These are phyloP conservation scores for Halcyon malimbica DNA, from an alignment of 2,113 vertebrate species.

Conservation along the genomic window DNA sequence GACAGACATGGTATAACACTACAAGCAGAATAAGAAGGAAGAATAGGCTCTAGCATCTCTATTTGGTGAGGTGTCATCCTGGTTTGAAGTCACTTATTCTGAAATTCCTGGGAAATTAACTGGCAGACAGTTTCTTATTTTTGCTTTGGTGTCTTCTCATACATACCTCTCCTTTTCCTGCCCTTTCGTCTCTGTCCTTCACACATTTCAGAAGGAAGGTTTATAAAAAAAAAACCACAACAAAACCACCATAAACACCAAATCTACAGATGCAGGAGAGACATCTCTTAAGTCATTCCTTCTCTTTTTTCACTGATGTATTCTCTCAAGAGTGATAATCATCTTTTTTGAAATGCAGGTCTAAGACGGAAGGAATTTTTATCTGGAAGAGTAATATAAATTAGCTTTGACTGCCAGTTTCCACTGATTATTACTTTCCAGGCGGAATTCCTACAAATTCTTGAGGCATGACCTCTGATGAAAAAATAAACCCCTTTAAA, in stretches of 20 bases:
- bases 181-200: background rate
- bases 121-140: background rate
- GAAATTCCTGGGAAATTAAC: background rate
- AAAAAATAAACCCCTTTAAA: constrained; percentile 86
- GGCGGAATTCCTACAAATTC: constrained; percentile 90
- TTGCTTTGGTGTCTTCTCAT: background rate
- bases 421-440: constrained; percentile 94
- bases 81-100: background rate
- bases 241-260: background rate
- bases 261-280: constrained; percentile 61
- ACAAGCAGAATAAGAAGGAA: background rate
- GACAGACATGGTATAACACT: background rate
- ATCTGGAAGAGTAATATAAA: constrained; percentile 91
- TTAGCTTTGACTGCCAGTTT: constrained; percentile 91
- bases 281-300: constrained; percentile 73
- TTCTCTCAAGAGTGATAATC: constrained; percentile 89
- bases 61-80: background rate
- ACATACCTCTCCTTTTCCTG: constrained; percentile 3
- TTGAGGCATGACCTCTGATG: constrained; percentile 86
- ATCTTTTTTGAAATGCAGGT: constrained; percentile 87
- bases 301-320: constrained; percentile 75
- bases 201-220: constrained; percentile 43
- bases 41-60: background rate
- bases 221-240: constrained; percentile 3
- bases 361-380: constrained; percentile 97